Conservation (phyloP, 2,888 invertebrate species). For the Drosophila neutralis region DNA sequence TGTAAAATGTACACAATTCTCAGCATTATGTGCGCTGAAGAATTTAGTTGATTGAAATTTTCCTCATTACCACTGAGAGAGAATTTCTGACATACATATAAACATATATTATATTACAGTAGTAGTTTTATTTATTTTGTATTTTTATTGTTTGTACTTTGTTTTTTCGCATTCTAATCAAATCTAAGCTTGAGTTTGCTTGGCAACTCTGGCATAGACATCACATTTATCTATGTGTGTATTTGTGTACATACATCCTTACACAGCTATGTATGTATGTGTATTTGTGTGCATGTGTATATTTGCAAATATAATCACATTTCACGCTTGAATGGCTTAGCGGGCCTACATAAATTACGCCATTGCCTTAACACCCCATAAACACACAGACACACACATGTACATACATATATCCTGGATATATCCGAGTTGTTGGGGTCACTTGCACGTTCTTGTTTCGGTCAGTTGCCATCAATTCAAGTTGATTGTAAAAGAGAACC, state of each 20-base stretch:
- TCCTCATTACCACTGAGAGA: neutral
- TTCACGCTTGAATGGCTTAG: constrained; percentile 71
- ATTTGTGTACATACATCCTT: constrained; percentile 1
- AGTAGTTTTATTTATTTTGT: neutral
- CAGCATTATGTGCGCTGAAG: neutral
- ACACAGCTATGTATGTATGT: constrained; percentile 16
- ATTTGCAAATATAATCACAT: constrained; percentile 68
- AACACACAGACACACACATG: constrained; percentile 1
- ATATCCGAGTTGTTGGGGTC: constrained; percentile 53
- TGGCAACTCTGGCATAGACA: constrained; percentile 36
- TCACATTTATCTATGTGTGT: neutral
- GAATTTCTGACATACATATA: neutral
- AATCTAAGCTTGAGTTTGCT: neutral
- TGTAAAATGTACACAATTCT: neutral
- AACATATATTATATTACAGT: neutral
- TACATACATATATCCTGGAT: neutral
- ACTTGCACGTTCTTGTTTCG: constrained; percentile 63
- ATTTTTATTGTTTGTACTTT: neutral
- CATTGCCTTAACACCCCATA: constrained; percentile 44
- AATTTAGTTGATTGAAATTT: neutral
- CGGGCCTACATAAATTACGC: constrained; percentile 73
- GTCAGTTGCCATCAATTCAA: constrained; percentile 22
- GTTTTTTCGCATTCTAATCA: neutral
- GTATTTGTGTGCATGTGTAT: neutral
- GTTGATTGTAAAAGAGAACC: neutral